Evolutionary conservation across 1,140 invertebrate genomes (phyloP), one percentile per base, ranked within the genome.

Genomic region (Micrasema minimum): DNA sequence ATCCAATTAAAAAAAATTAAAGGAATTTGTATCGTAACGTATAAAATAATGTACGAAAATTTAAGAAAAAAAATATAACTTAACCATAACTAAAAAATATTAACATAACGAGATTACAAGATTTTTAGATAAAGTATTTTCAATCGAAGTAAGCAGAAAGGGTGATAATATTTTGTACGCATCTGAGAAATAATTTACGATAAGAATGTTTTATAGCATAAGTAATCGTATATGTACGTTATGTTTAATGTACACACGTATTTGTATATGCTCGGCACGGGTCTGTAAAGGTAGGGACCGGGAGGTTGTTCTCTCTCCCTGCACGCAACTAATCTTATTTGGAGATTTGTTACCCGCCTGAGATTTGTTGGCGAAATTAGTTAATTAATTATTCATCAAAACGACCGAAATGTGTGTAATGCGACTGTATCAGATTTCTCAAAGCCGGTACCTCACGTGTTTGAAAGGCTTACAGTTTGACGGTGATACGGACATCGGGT

Each of bases 351-450:
- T 74, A 69, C 57, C 69, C 72, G 65, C 72, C 59, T 62, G 69
- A 74, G 72, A 74, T 74, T 74, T 68, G 69, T 71, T 61, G 72
- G 68, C 72, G 57, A 71, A 74, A 74, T 74, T 74, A 74, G 72
- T 67, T 74, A 71, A 74, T 74, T 74, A 74, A 74, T 71, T 74
- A 74, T 74, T 74, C 72, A 74, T 74, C 69, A 74, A 74, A 74
- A 74, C 72, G 69, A 68, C 67, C 62, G 59, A 61, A 66, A 74
- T 57, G 59, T 66, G 61, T 69, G 72, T 72, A 68, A 68, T 65
- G 71, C 45, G 66, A 69, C 71, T 69, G 68, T 70, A 74, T 74
- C 72, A 69, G 62, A 70, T 67, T 72, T 69, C 68, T 70, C 72
- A 67, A 64, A 67, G 68, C 64, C 23, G 41, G 26, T 41, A 16